phyloP scores from a whole-genome alignment of 2,113 vertebrate species.

The Cynocephalus volans region DNA sequence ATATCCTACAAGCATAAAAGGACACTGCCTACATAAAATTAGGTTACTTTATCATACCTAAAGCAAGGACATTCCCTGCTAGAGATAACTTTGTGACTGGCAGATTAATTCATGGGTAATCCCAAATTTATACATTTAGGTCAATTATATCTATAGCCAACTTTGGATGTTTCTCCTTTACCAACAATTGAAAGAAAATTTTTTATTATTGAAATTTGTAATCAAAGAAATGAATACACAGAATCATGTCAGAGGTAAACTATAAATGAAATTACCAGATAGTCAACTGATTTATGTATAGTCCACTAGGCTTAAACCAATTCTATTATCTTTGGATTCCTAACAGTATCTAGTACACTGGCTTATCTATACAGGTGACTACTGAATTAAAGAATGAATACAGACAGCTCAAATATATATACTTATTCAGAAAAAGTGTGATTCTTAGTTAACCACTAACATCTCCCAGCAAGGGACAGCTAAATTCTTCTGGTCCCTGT shows the following conservation, averaged over 20 bases:
- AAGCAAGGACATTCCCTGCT: not conserved
- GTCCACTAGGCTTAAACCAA: not conserved
- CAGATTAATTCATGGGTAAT: not conserved
- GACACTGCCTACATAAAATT: conserved; percentile 8
- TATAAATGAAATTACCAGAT: conserved; percentile 31
- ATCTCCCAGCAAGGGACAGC: not conserved
- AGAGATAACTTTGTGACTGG: not conserved
- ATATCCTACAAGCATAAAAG: not conserved
- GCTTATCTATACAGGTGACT: not conserved
- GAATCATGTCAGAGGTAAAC: not conserved
- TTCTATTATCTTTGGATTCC: conserved; percentile 8
- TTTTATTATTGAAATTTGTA: not conserved
- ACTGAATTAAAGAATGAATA: not conserved
- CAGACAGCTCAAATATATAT: not conserved
- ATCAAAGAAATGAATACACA: conserved; percentile 36
- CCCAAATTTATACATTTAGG: not conserved
- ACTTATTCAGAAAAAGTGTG: conserved; percentile 19
- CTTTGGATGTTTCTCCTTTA: conserved; percentile 32
- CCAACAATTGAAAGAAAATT: conserved; percentile 8
- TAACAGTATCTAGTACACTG: not conserved
- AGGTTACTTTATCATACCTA: not conserved
- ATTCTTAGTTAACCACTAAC: conserved; percentile 11
- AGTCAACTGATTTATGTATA: not conserved
- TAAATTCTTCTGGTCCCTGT: not conserved
- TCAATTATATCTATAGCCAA: not conserved